Evolutionary conservation across 2,888 invertebrate species (phyloP).

Genomic region (Leptopterna dolabrata): DNA sequence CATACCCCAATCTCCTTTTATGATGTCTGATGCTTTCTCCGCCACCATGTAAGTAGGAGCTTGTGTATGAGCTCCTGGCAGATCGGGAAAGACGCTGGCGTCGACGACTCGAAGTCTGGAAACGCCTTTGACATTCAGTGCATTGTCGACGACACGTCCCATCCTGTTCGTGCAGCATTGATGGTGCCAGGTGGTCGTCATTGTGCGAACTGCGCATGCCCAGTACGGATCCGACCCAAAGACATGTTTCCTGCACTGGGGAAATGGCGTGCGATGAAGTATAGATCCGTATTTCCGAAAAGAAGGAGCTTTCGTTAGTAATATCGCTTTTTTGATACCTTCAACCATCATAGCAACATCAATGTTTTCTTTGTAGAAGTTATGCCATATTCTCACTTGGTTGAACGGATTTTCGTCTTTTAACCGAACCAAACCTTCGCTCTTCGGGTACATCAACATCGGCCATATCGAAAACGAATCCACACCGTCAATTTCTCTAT

Average conservation of each 20-base stretch:
- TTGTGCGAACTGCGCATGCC: slow-evolving; percentile 71
- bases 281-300: slow-evolving; percentile 63
- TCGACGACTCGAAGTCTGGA: slow-evolving; percentile 71
- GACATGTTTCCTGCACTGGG: slow-evolving; percentile 69
- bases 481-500: slow-evolving; percentile 62
- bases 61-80: slow-evolving; percentile 72
- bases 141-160: slow-evolving; percentile 73
- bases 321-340: slow-evolving; percentile 62
- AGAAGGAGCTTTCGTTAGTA: slow-evolving; percentile 63
- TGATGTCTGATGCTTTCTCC: slow-evolving; percentile 67
- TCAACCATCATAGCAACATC: slow-evolving; percentile 62
- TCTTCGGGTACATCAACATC: slow-evolving; percentile 63
- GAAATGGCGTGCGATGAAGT: slow-evolving; percentile 70
- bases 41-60: slow-evolving; percentile 70
- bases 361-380: slow-evolving; percentile 59
- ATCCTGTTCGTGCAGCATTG: slow-evolving; percentile 79
- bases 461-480: slow-evolving; percentile 64
- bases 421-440: slow-evolving; percentile 62
- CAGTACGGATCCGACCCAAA: slow-evolving; percentile 68
- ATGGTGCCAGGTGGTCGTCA: slow-evolving; percentile 74
- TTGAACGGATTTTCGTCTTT: slow-evolving; percentile 60
- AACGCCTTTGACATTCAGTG: slow-evolving; percentile 70
- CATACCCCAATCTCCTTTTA: slow-evolving; percentile 62
- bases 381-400: slow-evolving; percentile 61
- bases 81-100: slow-evolving; percentile 70